These are phyloP conservation scores for Corythoichthys haematopterus DNA, from an alignment of 2,113 vertebrate genomes.

Conservation along the genomic window DNA sequence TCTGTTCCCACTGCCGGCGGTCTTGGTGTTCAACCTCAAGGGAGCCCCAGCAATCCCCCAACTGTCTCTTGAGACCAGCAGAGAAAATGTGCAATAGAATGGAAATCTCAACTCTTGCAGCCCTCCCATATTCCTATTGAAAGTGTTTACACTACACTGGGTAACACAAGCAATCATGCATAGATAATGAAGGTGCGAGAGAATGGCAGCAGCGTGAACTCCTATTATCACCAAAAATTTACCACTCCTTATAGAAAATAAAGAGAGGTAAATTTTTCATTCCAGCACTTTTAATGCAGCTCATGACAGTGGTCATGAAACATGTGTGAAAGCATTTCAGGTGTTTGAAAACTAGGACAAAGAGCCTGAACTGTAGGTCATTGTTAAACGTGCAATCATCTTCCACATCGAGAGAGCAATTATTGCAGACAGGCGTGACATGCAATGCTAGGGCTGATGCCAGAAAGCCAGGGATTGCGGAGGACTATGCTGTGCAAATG, in stretches of 20 bases:
- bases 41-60: constrained; percentile 53
- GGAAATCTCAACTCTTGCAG: constrained; percentile 66
- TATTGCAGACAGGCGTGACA: constrained; percentile 46
- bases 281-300: constrained; percentile 27
- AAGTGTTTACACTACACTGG: constrained; percentile 70
- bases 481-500: constrained; percentile 41
- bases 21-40: constrained; percentile 61
- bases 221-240: constrained; percentile 23
- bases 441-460: constrained; percentile 37
- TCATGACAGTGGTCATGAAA: constrained; percentile 22
- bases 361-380: constrained; percentile 4
- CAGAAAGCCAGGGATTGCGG: constrained; percentile 24
- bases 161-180: constrained; percentile 62
- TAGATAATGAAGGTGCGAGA: constrained; percentile 59
- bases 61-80: constrained; percentile 53
- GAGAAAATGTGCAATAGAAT: constrained; percentile 67
- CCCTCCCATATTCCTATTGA: constrained; percentile 63
- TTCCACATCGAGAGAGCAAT: constrained; percentile 47
- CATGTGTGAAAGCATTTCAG: constrained; percentile 13
- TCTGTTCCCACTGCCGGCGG: constrained; percentile 57
- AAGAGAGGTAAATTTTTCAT: constrained; percentile 12
- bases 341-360: background rate
- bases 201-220: constrained; percentile 22
- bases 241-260: background rate
- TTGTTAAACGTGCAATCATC: constrained; percentile 26